Conservation (phyloP, 1,140 invertebrate genomes). For the Papilio glaucus region DNA sequence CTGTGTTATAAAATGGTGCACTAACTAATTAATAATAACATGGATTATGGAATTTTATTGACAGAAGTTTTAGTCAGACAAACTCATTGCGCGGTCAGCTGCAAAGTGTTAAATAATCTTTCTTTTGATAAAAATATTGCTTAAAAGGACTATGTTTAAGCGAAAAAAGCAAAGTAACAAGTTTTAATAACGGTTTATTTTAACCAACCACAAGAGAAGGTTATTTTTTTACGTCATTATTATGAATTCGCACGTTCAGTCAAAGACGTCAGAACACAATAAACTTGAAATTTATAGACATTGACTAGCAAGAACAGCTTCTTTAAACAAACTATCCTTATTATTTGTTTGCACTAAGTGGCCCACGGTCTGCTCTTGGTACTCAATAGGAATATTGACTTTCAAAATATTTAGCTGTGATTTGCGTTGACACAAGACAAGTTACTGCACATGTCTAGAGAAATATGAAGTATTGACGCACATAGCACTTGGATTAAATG, state of each 20-base stretch:
- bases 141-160: background rate
- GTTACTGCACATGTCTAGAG: slow-evolving; percentile 24
- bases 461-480: slow-evolving; percentile 38
- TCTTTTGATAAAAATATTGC: background rate
- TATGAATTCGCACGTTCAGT: background rate
- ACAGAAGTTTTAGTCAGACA: background rate
- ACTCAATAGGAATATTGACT: slow-evolving; percentile 44
- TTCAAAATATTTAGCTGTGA: slow-evolving; percentile 50
- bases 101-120: too few species aligned
- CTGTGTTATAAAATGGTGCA: too few species aligned
- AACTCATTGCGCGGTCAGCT: background rate
- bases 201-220: background rate
- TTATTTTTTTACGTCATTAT: background rate
- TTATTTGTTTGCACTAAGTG: background rate
- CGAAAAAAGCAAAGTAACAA: background rate
- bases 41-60: background rate
- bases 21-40: background rate
- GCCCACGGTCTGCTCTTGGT: background rate
- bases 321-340: slow-evolving; percentile 19
- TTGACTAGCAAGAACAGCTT: slow-evolving; percentile 5
- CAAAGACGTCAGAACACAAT: background rate
- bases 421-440: slow-evolving; percentile 38
- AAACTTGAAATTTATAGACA: slow-evolving; percentile 33
- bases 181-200: background rate
- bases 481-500: slow-evolving; percentile 35